Conservation (phyloP, 2,888 invertebrate species). For the Rapana venosa region DNA sequence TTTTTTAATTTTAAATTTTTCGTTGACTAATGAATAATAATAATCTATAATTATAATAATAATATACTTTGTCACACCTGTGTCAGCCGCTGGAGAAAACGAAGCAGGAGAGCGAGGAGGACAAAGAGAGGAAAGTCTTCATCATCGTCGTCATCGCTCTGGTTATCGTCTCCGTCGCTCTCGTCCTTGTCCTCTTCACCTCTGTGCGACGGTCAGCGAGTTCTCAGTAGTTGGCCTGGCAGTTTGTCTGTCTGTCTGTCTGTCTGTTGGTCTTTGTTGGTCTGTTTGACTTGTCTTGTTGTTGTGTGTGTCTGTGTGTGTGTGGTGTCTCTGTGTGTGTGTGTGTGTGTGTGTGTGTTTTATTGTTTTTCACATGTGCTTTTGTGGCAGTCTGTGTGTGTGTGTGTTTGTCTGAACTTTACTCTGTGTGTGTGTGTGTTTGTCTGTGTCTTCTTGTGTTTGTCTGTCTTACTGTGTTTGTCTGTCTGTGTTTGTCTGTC, state of each 20-base stretch:
- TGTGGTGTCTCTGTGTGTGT: too few species aligned
- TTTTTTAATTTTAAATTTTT: too few species aligned
- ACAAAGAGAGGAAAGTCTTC: slow-evolving; percentile 32
- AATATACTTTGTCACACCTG: too few species aligned
- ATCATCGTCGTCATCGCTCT: slow-evolving; percentile 47
- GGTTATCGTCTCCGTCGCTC: slow-evolving; percentile 40
- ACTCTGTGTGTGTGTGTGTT: background rate
- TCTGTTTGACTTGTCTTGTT: background rate
- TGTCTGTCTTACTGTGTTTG: background rate
- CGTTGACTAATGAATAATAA: too few species aligned
- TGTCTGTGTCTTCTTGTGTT: background rate
- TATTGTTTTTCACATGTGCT: too few species aligned
- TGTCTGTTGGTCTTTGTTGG: too few species aligned
- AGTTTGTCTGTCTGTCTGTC: too few species aligned
- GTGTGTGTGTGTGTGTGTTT: too few species aligned
- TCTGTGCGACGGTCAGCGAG: slow-evolving; percentile 45
- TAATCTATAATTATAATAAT: too few species aligned
- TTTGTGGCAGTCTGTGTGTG: too few species aligned
- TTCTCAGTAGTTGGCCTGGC: background rate
- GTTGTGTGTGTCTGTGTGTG: too few species aligned
- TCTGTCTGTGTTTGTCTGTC: background rate
- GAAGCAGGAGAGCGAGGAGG: background rate
- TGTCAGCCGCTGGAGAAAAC: background rate
- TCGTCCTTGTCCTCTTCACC: slow-evolving; percentile 50
- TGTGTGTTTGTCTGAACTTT: too few species aligned